Evolutionary conservation across 2,113 vertebrate species (phyloP), one percentile per base, ranked within the genome.

Genomic region (Notothenia rossii): DNA sequence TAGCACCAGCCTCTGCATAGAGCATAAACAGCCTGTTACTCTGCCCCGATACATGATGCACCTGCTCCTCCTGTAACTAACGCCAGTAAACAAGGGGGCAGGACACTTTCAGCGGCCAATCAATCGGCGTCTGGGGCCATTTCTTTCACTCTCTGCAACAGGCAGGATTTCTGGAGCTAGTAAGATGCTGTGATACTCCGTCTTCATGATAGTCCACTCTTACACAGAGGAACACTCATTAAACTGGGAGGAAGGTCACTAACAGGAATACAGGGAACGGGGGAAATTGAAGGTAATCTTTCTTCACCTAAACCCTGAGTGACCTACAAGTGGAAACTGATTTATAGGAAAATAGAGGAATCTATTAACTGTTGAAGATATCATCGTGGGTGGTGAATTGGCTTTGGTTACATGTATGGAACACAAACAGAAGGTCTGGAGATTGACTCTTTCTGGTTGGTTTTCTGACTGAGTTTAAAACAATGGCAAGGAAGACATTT

Each of bases 61-160:
- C 63, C 69, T 72, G 79, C 92, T 69, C 82, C 74, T 88, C 84
- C 79, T 81, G 72, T 93, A 90, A 95, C 72, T 92, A 93, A 94
- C 86, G 89, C 88, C 70, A 83, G 67, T 89, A 81, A 91, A 92
- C 86, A 87, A 76, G 85, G 79, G 86, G 86, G 82, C 83, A 94
- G 90, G 80, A 79, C 70, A 68, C 92, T 92, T 92, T 95, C 91
- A 94, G 90, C 60, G 83, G 92, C 93, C 91, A 90, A 79, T 93
- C 90, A 92, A 93, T 93, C 70, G 71, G 81, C 89, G 93, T 95
- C 92, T 91, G 86, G 85, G 92, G 79, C 78, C 8, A 94, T 95
- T 95, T 84, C 79, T 95, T 96, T 94, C 85, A 83, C 60, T 85
- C 91, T 76, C 1, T 87, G 75, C 81, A 88, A 83, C 78, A 81